Conservation (phyloP, 2,888 invertebrate genomes). For the Andrena haemorrhoa region DNA sequence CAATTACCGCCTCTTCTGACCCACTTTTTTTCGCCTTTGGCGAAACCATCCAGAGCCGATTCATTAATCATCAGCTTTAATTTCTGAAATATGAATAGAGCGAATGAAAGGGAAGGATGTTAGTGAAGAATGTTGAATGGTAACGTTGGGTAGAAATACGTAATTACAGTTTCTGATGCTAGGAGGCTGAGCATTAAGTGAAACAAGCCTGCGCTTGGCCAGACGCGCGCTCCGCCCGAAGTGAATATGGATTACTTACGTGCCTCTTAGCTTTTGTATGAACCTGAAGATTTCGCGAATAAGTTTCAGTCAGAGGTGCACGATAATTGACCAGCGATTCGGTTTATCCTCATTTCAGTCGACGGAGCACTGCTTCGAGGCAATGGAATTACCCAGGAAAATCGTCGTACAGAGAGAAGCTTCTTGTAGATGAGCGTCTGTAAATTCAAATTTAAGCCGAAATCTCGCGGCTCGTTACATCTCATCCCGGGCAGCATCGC, state of each 20-base stretch:
- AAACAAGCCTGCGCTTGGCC: background rate
- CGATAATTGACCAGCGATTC: background rate
- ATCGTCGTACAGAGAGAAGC: background rate
- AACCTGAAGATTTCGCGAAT: no score
- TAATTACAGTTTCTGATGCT: background rate
- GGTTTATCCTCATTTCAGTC: background rate
- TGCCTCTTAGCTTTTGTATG: background rate
- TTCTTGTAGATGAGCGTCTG: background rate
- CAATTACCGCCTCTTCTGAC: no score
- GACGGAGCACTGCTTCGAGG: background rate
- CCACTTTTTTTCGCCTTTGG: no score
- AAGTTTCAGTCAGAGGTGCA: background rate
- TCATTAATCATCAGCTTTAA: no score
- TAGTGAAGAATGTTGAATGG: no score
- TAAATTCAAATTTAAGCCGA: constrained; percentile 20
- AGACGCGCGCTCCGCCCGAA: background rate
- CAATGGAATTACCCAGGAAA: background rate
- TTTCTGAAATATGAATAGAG: no score
- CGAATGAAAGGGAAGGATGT: no score
- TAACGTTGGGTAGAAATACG: no score
- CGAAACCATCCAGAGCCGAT: no score
- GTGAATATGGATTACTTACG: background rate
- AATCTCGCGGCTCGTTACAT: constrained; percentile 16
- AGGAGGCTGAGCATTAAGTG: background rate
- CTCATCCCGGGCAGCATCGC: background rate